A percentile compares a stretch with the other conserved stretches of the same genome.
Evolutionary conservation across 2,797 vertebrate genomes (phyloP).

Genomic region (Lithobates pipiens): DNA sequence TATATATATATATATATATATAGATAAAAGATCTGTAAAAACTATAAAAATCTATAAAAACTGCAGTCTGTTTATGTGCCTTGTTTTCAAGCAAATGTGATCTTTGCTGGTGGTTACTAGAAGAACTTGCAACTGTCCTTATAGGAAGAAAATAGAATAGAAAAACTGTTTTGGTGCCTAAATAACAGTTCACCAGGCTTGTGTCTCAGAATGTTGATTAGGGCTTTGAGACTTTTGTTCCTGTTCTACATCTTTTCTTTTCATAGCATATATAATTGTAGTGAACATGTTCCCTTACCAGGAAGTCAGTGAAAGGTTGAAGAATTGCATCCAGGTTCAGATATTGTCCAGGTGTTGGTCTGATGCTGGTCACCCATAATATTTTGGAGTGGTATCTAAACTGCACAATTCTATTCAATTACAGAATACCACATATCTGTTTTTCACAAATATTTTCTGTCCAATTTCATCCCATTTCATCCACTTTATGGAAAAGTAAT

Average conservation of each 20-base stretch:
- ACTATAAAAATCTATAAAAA: no score
- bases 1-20: no score
- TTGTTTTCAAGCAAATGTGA: no score
- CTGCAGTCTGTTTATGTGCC: no score
- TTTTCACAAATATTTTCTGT: conserved; percentile 39
- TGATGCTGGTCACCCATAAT: conserved; percentile 33
- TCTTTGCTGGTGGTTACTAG: no score
- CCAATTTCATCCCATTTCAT: conserved; percentile 49
- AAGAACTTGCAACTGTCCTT: no score
- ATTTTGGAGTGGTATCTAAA: conserved; percentile 27
- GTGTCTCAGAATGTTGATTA: no score
- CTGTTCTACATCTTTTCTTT: neutral
- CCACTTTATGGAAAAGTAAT: conserved; percentile 29
- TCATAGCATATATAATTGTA: neutral
- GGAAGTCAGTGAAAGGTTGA: neutral
- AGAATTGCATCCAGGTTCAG: conserved; percentile 2
- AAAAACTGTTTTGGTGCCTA: no score
- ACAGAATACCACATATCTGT: conserved; percentile 11
- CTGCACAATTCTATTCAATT: conserved; percentile 32
- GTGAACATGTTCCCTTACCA: neutral
- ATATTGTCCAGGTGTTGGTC: conserved; percentile 29
- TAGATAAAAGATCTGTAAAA: no score
- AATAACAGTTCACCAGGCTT: no score
- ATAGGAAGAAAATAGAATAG: no score
- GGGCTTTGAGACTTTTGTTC: no score